Conservation (phyloP, 2,888 invertebrate genomes). For the Diadromus collaris region DNA sequence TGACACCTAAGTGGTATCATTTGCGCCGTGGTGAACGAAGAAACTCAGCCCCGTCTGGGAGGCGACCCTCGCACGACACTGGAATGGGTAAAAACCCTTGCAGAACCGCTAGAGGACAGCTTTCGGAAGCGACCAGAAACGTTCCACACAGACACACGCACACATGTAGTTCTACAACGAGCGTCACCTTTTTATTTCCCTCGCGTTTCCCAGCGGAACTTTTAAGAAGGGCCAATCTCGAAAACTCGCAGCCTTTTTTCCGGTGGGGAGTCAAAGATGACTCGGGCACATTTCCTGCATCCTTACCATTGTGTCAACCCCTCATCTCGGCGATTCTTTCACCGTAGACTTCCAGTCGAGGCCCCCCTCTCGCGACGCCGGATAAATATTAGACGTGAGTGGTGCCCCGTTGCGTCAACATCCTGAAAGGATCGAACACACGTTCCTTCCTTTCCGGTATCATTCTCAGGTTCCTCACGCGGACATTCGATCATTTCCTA, state of each 20-base stretch:
- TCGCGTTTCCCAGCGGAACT: constrained; percentile 21
- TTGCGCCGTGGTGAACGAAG: not conserved
- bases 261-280: constrained; percentile 47
- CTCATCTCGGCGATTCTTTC: constrained; percentile 31
- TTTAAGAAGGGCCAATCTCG: constrained; percentile 22
- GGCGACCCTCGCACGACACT: not conserved
- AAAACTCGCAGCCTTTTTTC: constrained; percentile 39
- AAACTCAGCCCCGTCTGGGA: not conserved
- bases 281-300: constrained; percentile 47
- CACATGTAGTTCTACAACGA: not conserved
- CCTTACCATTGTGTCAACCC: constrained; percentile 47
- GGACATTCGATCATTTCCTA: constrained; percentile 47
- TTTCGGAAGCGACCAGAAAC: not conserved
- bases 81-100: not conserved
- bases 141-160: not conserved
- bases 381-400: constrained; percentile 73
- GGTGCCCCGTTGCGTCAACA: constrained; percentile 68
- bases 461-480: constrained; percentile 20
- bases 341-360: not conserved
- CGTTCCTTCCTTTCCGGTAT: constrained; percentile 66
- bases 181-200: constrained; percentile 3
- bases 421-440: constrained; percentile 65
- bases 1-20: constrained; percentile 7
- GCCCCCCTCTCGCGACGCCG: constrained; percentile 29
- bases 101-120: not conserved